These are phyloP conservation scores for Lepidochrysops patricia DNA, from an alignment of 2,888 invertebrate species.

Conservation along the genomic window DNA sequence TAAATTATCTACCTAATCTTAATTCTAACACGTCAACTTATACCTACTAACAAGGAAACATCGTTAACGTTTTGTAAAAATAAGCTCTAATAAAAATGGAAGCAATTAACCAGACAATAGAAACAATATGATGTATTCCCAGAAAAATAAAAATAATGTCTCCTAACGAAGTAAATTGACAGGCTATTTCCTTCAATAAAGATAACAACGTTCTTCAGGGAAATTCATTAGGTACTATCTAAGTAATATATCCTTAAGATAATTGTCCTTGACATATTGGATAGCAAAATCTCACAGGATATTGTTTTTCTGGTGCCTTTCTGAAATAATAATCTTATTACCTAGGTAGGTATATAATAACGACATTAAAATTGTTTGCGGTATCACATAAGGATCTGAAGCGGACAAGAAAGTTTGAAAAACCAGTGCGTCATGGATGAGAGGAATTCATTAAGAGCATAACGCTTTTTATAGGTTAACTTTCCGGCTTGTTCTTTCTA, in stretches of 20 bases:
- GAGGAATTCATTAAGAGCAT: conserved; percentile 8
- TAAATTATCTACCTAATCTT: too few relatives aligned
- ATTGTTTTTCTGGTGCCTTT: background rate
- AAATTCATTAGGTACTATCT: conserved; percentile 24
- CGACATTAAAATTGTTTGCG: conserved; percentile 1
- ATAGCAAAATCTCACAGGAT: conserved; percentile 17
- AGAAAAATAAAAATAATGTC: background rate
- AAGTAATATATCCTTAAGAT: conserved; percentile 26
- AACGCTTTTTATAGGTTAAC: background rate
- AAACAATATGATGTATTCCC: background rate
- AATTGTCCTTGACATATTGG: conserved; percentile 38
- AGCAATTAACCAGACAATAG: background rate
- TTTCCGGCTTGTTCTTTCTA: background rate
- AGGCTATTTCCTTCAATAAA: conserved; percentile 19
- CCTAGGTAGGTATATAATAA: too few relatives aligned
- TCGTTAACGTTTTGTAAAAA: background rate
- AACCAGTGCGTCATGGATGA: conserved; percentile 20
- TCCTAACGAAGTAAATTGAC: background rate
- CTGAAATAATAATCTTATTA: background rate
- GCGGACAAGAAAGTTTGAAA: conserved; percentile 21
- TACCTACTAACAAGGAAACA: too few relatives aligned
- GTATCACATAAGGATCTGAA: conserved; percentile 1
- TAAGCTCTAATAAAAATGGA: too few relatives aligned
- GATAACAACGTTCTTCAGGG: conserved; percentile 20
- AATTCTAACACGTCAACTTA: too few relatives aligned